phyloP scores from a whole-genome alignment of 2,113 vertebrate genomes.

The Poeciliopsis occidentalis region DNA sequence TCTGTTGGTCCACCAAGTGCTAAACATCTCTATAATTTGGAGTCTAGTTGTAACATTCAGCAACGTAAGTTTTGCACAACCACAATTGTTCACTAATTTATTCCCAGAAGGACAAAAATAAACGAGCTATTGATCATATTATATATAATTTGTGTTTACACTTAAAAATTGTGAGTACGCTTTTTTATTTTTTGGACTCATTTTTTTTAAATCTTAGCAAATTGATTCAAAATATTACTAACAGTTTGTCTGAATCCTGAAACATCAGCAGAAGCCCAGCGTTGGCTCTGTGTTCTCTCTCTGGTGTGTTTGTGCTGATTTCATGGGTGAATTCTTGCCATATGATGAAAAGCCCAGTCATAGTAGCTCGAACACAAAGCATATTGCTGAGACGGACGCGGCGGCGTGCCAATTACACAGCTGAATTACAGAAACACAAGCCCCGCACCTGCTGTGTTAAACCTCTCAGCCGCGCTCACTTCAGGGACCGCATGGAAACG shows the following conservation, averaged over 20 bases:
- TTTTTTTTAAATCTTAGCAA: background rate
- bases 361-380: slow-evolving; percentile 23
- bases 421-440: no score
- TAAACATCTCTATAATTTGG: no score
- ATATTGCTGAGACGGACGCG: slow-evolving; percentile 47
- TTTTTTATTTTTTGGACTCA: no score
- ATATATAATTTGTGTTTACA: no score
- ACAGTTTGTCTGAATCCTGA: background rate
- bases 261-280: background rate
- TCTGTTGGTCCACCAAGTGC: no score
- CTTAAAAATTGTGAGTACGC: no score
- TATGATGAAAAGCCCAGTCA: slow-evolving; percentile 19
- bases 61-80: background rate
- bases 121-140: background rate
- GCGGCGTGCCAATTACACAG: slow-evolving; percentile 41
- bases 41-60: background rate
- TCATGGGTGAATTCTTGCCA: background rate
- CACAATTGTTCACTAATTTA: background rate
- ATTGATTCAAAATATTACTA: background rate
- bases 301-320: background rate
- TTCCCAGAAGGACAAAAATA: background rate
- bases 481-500: no score
- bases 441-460: no score
- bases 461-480: no score
- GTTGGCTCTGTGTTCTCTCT: background rate